Conservation (phyloP, 2,113 vertebrate species). For the Thinocorus orbignyianus region DNA sequence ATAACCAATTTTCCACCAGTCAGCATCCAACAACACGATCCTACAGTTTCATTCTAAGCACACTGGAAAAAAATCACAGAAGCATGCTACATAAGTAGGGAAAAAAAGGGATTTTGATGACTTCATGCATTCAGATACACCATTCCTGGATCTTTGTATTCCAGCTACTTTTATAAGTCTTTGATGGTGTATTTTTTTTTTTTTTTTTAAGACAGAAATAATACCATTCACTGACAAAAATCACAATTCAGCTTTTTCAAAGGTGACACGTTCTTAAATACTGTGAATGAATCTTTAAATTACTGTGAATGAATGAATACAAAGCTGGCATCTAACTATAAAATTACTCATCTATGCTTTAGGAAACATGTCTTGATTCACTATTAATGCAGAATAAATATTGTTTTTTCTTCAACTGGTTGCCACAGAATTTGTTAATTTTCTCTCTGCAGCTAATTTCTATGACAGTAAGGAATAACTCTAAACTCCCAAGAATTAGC, state of each 20-base stretch:
- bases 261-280: background rate
- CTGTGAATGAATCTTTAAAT: background rate
- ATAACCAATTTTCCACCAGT: constrained; percentile 37
- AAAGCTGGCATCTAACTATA: background rate
- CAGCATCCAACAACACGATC: constrained; percentile 14
- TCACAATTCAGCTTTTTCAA: background rate
- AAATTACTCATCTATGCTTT: background rate
- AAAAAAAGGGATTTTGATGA: background rate
- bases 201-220: background rate
- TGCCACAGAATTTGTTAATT: background rate
- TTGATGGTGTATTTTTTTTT: background rate
- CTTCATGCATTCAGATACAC: background rate
- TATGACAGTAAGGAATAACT: background rate
- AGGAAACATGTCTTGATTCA: background rate
- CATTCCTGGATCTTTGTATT: background rate
- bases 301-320: background rate
- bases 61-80: background rate
- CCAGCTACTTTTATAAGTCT: background rate
- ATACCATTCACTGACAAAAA: background rate
- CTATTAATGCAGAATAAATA: background rate
- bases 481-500: background rate
- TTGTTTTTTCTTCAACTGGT: rapidly evolving
- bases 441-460: background rate
- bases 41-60: background rate
- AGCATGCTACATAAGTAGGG: background rate